Conservation (phyloP, 1,140 invertebrate species). For the Mesaphorura yosii region DNA sequence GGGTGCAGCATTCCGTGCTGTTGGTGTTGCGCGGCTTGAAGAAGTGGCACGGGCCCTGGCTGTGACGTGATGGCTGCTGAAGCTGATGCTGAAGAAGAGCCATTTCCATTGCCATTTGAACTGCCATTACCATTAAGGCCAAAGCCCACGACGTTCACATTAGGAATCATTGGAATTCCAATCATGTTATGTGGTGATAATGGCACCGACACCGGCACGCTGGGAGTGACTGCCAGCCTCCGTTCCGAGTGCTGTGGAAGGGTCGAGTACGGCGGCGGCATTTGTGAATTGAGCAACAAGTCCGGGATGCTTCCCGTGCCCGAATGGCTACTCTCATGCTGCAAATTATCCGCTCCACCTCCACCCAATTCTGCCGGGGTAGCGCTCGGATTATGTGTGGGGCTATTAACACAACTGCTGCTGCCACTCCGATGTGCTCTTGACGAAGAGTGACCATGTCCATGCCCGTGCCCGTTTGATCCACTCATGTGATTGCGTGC, state of each 20-base stretch:
- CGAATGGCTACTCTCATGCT: background rate
- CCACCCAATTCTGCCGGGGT: background rate
- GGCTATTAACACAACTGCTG: slow-evolving; percentile 12
- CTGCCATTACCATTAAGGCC: too few relatives aligned
- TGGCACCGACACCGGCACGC: slow-evolving; percentile 25
- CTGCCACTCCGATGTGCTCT: background rate
- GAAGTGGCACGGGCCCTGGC: slow-evolving; percentile 14
- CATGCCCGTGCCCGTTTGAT: background rate
- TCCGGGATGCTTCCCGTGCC: slow-evolving; percentile 38
- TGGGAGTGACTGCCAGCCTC: too few relatives aligned
- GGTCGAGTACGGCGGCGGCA: slow-evolving; percentile 40
- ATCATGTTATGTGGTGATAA: slow-evolving; percentile 6
- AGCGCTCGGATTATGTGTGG: background rate
- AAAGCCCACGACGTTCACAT: too few relatives aligned
- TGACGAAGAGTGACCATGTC: background rate
- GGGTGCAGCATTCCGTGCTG: background rate
- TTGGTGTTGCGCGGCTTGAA: background rate
- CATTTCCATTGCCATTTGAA: too few relatives aligned
- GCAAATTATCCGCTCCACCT: too few relatives aligned
- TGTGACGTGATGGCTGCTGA: too few relatives aligned
- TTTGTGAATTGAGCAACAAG: slow-evolving; percentile 42
- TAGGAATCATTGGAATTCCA: too few relatives aligned
- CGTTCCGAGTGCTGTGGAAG: slow-evolving; percentile 33
- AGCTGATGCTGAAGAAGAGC: too few relatives aligned
- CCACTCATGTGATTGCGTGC: background rate